Conservation (phyloP, 2,113 vertebrate genomes). For the Anarhynchus alexandrinus region DNA sequence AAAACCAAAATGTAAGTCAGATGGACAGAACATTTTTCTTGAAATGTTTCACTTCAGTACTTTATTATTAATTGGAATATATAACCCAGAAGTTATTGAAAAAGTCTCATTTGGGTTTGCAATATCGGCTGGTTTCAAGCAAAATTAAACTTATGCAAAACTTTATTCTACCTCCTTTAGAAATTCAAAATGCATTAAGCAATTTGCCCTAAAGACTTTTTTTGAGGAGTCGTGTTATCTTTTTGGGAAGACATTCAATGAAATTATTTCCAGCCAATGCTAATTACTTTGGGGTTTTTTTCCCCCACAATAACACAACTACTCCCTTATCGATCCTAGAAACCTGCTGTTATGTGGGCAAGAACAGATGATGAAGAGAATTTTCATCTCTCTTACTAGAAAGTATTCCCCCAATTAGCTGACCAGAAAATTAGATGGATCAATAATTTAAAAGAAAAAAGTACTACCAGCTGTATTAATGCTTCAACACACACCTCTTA, state of each 20-base stretch:
- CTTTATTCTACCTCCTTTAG: neutral
- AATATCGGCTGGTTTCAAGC: neutral
- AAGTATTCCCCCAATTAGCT: neutral
- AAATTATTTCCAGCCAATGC: neutral
- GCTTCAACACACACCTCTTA: neutral
- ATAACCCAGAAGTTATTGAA: neutral
- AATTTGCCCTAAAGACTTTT: neutral
- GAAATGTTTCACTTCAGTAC: neutral
- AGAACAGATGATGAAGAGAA: neutral
- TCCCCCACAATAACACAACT: neutral
- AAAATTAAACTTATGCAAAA: neutral
- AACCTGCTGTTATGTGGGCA: neutral
- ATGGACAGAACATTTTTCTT: neutral
- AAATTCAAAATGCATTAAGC: neutral
- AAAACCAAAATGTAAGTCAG: neutral
- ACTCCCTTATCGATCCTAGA: neutral
- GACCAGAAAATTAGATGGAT: neutral
- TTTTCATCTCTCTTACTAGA: neutral
- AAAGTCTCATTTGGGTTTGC: too few relatives aligned
- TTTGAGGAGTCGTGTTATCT: neutral
- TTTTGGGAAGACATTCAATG: neutral
- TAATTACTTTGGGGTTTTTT: neutral
- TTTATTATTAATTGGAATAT: neutral
- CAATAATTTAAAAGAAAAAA: neutral
- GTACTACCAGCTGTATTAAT: neutral